Evolutionary conservation across 2,113 vertebrate genomes (phyloP).

Genomic region (Nesogale talazaci): DNA sequence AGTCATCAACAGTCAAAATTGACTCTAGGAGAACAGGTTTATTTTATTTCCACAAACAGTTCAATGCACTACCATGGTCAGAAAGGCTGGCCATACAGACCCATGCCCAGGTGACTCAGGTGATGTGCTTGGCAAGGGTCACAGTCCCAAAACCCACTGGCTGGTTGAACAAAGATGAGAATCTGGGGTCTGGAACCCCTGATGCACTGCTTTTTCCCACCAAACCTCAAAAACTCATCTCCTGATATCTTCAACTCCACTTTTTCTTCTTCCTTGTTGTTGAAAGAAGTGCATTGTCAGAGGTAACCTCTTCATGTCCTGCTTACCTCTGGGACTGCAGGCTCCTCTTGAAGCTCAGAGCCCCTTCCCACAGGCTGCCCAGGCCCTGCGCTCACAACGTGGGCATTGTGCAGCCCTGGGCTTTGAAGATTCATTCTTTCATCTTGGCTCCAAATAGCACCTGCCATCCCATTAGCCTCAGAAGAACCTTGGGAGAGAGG

Average conservation of each 20-base stretch:
- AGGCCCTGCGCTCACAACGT: neutral
- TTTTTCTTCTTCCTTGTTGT: neutral
- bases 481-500: conserved; percentile 56
- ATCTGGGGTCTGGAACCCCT: neutral
- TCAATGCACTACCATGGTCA: neutral
- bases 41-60: neutral
- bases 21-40: neutral
- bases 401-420: neutral
- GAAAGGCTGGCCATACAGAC: neutral
- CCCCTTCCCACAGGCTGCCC: neutral
- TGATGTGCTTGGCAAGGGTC: neutral
- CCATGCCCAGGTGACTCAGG: neutral
- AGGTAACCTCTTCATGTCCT: conserved; percentile 22
- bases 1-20: neutral
- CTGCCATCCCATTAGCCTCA: conserved; percentile 12
- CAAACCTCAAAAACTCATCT: neutral
- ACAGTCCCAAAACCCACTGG: neutral
- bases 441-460: conserved; percentile 63
- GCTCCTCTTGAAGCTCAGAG: conserved; percentile 49
- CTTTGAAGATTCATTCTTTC: conserved; percentile 76
- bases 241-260: neutral
- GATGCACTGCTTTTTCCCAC: neutral
- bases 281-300: conserved; percentile 19
- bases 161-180: neutral
- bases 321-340: conserved; percentile 45